These are phyloP conservation scores for Platypus cylindrus DNA, from an alignment of 2,888 invertebrate genomes.

Conservation along the genomic window DNA sequence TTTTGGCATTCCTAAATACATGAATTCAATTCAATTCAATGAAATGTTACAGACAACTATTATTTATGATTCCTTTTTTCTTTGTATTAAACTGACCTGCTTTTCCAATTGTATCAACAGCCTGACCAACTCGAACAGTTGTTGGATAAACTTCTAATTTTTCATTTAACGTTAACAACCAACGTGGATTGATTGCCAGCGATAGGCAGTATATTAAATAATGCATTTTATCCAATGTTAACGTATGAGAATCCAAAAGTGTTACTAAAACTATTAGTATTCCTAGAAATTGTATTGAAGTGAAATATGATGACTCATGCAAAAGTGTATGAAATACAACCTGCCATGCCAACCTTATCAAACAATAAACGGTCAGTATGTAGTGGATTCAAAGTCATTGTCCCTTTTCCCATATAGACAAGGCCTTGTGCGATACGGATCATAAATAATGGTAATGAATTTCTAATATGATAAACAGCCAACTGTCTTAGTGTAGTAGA, in stretches of 20 bases:
- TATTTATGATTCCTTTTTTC: neutral
- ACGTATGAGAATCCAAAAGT: constrained; percentile 27
- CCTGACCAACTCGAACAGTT: constrained; percentile 83
- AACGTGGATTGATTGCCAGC: constrained; percentile 95
- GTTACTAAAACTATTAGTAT: constrained; percentile 27
- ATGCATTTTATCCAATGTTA: constrained; percentile 80
- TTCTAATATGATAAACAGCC: constrained; percentile 93
- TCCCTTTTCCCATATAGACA: constrained; percentile 96
- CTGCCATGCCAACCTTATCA: constrained; percentile 89
- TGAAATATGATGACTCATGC: neutral
- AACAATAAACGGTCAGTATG: constrained; percentile 91
- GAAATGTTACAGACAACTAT: neutral
- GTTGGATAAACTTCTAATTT: constrained; percentile 82
- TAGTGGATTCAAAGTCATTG: constrained; percentile 87
- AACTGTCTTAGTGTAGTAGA: constrained; percentile 96
- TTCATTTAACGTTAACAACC: constrained; percentile 94
- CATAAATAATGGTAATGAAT: constrained; percentile 93
- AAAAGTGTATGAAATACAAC: constrained; percentile 31
- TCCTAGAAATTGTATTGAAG: constrained; percentile 19
- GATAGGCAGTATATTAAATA: constrained; percentile 88
- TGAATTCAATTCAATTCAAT: too few relatives aligned
- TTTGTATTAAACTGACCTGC: constrained; percentile 43
- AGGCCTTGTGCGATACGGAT: constrained; percentile 93
- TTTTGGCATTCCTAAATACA: constrained; percentile 72
- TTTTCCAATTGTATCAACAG: constrained; percentile 97